A percentile compares a stretch with the other conserved stretches of the same genome.
Evolutionary conservation across 1,140 invertebrate species (phyloP).

Genomic region (Stegodyphus mimosarum): DNA sequence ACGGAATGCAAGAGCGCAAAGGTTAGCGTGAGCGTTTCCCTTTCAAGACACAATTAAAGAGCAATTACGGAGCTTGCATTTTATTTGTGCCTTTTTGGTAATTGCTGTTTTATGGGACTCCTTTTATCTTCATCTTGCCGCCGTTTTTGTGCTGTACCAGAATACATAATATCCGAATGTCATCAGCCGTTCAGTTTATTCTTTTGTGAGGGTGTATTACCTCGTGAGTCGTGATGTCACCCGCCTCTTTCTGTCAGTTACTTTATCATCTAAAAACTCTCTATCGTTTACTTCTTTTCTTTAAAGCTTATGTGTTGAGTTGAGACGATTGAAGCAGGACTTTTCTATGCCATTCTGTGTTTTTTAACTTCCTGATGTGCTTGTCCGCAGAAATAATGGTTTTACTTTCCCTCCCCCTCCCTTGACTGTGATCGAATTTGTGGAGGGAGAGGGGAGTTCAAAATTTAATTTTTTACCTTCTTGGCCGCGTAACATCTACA

Average conservation of each 20-base stretch:
- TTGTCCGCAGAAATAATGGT: too few species aligned
- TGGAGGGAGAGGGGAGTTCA: too few species aligned
- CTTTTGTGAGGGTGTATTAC: background rate
- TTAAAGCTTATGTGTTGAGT: too few species aligned
- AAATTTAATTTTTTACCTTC: too few species aligned
- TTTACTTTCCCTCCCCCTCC: too few species aligned
- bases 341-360: too few species aligned
- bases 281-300: too few species aligned
- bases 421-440: too few species aligned
- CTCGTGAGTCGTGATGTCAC: background rate
- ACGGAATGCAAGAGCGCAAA: constrained; percentile 17
- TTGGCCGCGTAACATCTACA: too few species aligned
- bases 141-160: background rate
- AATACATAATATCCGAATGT: background rate
- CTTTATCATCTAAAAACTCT: too few species aligned
- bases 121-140: background rate
- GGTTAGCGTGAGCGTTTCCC: constrained; percentile 40
- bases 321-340: too few species aligned
- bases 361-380: too few species aligned
- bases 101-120: constrained; percentile 30
- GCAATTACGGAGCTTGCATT: constrained; percentile 34
- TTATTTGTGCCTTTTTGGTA: constrained; percentile 23
- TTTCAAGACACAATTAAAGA: constrained; percentile 41
- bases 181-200: background rate
- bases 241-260: background rate